Evolutionary conservation across 2,113 vertebrate species (phyloP), one percentile per base, ranked within the genome.

Genomic region (Panthera tigris): DNA sequence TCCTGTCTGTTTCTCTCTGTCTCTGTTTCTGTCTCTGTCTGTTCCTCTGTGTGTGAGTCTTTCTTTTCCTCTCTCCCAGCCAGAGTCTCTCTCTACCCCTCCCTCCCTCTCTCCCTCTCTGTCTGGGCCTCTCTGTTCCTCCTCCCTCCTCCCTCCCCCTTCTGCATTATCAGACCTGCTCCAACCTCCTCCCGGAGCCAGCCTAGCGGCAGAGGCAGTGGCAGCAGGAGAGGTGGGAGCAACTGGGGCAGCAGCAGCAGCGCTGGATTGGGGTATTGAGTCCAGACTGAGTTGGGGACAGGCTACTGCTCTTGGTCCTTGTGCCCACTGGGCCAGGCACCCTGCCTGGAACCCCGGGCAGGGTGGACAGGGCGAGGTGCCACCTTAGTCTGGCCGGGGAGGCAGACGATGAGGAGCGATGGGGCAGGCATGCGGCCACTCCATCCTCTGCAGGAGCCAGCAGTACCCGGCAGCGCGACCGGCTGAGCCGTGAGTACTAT

Each of bases 371-470:
- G 97, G 94, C 33, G 8, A 97, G 97, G 95, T 88, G 84, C 95
- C 96, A 96, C 98, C 91, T 63, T 96, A 94, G 95, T 97, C 96
- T 96, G 97, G 95, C 94, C 66, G 45, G 98, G 93, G 52, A 96
- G 89, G 95, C 97, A 16, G 97, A 98, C 3, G 98, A 99, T 99
- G 99, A 99, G 98, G 99, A 99, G 99, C 97, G 98, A 99, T 99
- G 99, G 99, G 99, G 99, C 99, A 99, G 98, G 99, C 99, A 97
- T 99, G 99, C 98, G 99, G 99, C 99, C 99, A 99, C 99, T 99
- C 99, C 98, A 99, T 99, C 98, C 99, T 99, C 97, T 99, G 99
- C 99, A 99, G 99, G 98, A 99, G 99, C 99, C 99, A 99, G 78
- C 99, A 99, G 97, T 99, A 99, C 96, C 99, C 99, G 66, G 98